phyloP scores from a whole-genome alignment of 2,888 invertebrate species.

The Dicyrtoma fusca region DNA sequence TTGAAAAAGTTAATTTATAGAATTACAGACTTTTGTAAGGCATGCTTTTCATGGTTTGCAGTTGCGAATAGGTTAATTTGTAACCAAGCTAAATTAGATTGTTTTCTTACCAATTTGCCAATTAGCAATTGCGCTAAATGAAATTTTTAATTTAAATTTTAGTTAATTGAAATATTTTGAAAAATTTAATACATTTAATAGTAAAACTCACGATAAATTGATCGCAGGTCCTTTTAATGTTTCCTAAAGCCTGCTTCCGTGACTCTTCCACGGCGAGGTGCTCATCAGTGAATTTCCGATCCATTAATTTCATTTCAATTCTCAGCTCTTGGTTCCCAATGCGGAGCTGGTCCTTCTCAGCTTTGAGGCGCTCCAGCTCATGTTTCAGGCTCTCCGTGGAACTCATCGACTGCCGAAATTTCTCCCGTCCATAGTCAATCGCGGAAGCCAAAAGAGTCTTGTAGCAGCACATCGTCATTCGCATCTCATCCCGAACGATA shows the following conservation, averaged over 20 bases:
- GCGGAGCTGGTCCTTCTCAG: background rate
- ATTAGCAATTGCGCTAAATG: too few species aligned
- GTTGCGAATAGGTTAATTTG: too few species aligned
- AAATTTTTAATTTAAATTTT: too few species aligned
- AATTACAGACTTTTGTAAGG: too few species aligned
- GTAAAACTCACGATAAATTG: constrained; percentile 21
- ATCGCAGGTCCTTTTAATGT: constrained; percentile 16
- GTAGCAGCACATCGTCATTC: constrained; percentile 18
- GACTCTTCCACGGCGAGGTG: background rate
- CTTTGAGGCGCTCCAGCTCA: background rate
- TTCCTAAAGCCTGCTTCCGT: background rate
- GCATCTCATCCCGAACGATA: constrained; percentile 20
- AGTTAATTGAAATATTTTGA: background rate
- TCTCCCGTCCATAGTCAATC: background rate
- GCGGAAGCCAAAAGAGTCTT: constrained; percentile 3
- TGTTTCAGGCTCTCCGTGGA: background rate
- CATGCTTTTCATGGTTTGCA: too few species aligned
- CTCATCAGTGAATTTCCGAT: constrained; percentile 14
- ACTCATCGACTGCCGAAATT: background rate
- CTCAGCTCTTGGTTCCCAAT: constrained; percentile 15
- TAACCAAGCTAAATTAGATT: too few species aligned
- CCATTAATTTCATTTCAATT: constrained; percentile 14
- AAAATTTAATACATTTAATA: background rate
- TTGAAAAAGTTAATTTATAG: too few species aligned
- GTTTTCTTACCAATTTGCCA: too few species aligned